Evolutionary conservation across 1,140 invertebrate species (phyloP), one percentile per base, ranked within the genome.

Genomic region (Palaemon carinicauda): DNA sequence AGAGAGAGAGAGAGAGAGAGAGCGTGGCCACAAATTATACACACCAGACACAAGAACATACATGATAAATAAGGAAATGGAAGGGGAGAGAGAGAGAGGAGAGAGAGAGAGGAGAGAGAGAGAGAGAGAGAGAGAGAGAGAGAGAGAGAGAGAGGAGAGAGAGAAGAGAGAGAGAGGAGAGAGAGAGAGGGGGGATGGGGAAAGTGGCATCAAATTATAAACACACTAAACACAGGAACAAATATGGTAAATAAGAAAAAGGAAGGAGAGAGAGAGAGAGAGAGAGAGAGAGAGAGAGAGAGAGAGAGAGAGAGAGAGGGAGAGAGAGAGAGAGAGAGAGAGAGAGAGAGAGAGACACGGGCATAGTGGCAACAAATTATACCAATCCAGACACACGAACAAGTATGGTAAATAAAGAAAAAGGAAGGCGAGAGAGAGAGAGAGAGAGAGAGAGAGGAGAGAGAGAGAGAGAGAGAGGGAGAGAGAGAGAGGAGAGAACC

Each of bases 41-140:
- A n/a, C n/a, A 73, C 69, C 69, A 73, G 21, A 7, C 69, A 33
- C 69, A 21, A 27, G 29, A 24, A 56, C 52, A 5, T 29, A 31
- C 24, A 33, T 19, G 65, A 54, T 56, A 29, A 80, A 54, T 65
- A 33, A 60, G 31, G 41, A 73, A 73, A 12, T 33, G 69, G 24
- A 33, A 33, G 69, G 31, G 29, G 41, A 56, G 29, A 24, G 33
- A 31, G 69, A 24, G 69, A 31, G 19, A 54, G 33, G 53, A 80
- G 78, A 80, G 21, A 14, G 41, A 5, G 41, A 14, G 41, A 2
- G 41, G 15, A 69, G 12, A 5, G 5, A 65, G 5, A 65, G 5
- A 65, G 5, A 65, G 60, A 65, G 60, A 65, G 60, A 65, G 60
- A 65, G 60, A 65, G 60, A 71, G 69, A 71, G 69, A 71, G 69